Evolutionary conservation across 2,113 vertebrate genomes (phyloP).

Genomic region (Bolborhynchus lineola): DNA sequence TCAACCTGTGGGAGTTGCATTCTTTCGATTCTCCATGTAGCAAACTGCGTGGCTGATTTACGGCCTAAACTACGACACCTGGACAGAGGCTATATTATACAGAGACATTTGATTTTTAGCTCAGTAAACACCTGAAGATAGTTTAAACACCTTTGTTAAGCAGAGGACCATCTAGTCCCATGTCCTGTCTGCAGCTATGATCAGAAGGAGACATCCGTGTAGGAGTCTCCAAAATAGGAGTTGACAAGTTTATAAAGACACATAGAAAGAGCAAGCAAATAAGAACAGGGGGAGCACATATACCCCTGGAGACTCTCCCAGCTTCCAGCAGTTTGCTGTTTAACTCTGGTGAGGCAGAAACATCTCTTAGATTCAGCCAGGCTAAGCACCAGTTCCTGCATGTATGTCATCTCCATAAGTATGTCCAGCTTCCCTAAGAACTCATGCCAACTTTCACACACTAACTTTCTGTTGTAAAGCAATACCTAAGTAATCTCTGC

Average conservation of each 20-base stretch:
- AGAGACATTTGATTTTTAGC: neutral
- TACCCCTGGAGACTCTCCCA: neutral
- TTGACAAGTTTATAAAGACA: neutral
- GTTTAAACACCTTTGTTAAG: neutral
- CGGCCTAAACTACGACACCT: too few relatives aligned
- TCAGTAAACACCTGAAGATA: neutral
- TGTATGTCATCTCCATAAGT: neutral
- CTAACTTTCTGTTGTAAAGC: neutral
- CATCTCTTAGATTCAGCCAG: neutral
- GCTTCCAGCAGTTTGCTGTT: neutral
- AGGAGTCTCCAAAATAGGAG: neutral
- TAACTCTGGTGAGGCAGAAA: neutral
- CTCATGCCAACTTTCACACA: neutral
- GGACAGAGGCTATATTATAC: neutral
- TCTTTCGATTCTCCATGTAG: too few relatives aligned
- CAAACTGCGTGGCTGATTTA: too few relatives aligned
- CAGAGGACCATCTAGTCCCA: neutral
- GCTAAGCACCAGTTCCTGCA: rapidly evolving
- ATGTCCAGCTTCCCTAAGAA: neutral
- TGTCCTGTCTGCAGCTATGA: neutral
- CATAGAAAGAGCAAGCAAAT: neutral
- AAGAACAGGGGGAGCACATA: neutral
- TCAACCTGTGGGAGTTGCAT: too few relatives aligned
- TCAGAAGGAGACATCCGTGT: neutral
- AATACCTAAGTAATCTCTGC: neutral